phyloP scores from a whole-genome alignment of 1,140 invertebrate genomes.

The Papilio polyxenes region DNA sequence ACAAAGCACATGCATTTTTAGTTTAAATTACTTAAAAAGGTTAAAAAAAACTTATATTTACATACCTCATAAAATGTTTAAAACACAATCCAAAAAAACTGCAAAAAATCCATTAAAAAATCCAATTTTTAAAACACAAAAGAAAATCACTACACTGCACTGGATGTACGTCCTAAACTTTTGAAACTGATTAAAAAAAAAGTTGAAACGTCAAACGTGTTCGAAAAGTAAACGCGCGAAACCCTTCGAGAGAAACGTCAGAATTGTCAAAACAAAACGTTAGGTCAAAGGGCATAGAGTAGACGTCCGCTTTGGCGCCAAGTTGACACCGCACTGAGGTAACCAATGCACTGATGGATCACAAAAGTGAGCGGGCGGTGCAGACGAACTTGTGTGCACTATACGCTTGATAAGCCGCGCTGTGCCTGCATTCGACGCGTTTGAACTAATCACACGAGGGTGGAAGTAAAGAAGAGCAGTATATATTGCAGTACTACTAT shows the following conservation, averaged over 20 bases:
- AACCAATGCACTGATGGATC: conserved; percentile 33
- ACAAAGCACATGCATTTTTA: not conserved
- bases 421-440: conserved; percentile 20
- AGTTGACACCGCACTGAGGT: conserved; percentile 49
- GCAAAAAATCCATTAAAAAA: conserved; percentile 31
- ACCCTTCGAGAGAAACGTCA: conserved; percentile 37
- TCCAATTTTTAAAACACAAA: conserved; percentile 16
- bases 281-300: conserved; percentile 37
- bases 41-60: not conserved
- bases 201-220: conserved; percentile 36
- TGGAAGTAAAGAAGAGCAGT: not conserved
- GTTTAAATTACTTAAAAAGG: not conserved
- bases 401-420: conserved; percentile 27
- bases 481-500: not conserved
- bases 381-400: conserved; percentile 36
- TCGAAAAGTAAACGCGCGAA: conserved; percentile 41
- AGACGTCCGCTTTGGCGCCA: conserved; percentile 46
- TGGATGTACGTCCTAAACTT: conserved; percentile 12
- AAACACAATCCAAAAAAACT: conserved; percentile 32
- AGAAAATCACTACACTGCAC: conserved; percentile 31
- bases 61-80: conserved; percentile 27
- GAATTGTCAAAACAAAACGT: conserved; percentile 37
- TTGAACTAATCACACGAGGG: not conserved
- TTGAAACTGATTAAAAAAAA: conserved; percentile 30
- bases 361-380: conserved; percentile 20